Conservation (phyloP, 2,113 vertebrate species). For the Suricata suricatta region DNA sequence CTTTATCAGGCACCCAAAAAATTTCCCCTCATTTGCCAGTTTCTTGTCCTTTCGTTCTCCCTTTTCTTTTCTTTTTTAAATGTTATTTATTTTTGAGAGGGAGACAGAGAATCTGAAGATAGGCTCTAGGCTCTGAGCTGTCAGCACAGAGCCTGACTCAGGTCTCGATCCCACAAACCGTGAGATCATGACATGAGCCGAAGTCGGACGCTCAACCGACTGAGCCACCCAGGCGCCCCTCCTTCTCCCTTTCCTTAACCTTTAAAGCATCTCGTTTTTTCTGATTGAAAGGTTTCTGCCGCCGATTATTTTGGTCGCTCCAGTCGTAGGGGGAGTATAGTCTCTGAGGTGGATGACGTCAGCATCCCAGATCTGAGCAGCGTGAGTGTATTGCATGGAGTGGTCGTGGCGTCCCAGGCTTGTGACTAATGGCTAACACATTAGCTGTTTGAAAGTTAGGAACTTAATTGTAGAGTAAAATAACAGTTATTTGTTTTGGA, state of each 20-base stretch:
- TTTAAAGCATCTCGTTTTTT: constrained; percentile 92
- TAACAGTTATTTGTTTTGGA: background rate
- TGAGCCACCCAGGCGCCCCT: background rate
- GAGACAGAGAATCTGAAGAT: no score
- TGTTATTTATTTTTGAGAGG: no score
- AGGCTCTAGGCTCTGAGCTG: no score
- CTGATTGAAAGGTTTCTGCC: constrained; percentile 91
- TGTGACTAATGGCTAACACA: constrained; percentile 40
- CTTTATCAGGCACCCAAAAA: background rate
- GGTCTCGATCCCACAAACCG: no score
- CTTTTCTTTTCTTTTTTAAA: background rate
- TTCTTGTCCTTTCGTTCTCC: constrained; percentile 31
- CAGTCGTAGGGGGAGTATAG: constrained; percentile 93
- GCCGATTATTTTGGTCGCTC: constrained; percentile 97
- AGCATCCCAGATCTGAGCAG: constrained; percentile 89
- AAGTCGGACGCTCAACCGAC: no score
- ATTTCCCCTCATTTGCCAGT: background rate
- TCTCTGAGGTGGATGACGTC: constrained; percentile 93
- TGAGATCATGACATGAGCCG: no score
- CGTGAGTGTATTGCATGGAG: constrained; percentile 89
- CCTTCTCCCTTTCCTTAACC: constrained; percentile 63
- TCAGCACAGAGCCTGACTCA: no score
- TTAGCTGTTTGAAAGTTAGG: background rate
- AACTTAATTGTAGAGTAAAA: constrained; percentile 33
- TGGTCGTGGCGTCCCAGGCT: background rate